phyloP scores from a whole-genome alignment of 2,797 vertebrate genomes.

The Spondyliosoma cantharus region DNA sequence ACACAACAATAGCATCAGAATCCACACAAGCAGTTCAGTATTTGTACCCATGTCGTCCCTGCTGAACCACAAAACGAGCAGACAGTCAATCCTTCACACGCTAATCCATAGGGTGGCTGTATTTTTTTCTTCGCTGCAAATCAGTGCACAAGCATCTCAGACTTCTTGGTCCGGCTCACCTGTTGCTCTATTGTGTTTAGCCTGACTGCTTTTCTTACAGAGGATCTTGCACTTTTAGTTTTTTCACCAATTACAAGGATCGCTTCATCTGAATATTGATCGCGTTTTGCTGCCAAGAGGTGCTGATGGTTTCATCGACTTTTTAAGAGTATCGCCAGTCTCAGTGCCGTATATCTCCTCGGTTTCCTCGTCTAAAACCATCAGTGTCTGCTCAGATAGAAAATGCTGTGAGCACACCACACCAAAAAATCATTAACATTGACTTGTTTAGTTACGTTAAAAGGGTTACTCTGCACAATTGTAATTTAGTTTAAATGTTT shows the following conservation, averaged over 20 bases:
- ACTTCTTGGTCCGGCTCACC: not conserved
- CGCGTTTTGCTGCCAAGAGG: not conserved
- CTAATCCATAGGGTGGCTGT: too few species aligned
- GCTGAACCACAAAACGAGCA: too few species aligned
- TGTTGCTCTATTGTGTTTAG: slow-evolving; percentile 3
- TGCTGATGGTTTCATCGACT: not conserved
- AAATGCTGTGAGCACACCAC: not conserved
- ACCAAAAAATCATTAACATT: not conserved
- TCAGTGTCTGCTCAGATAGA: not conserved
- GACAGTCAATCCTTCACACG: too few species aligned
- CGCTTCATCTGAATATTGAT: not conserved
- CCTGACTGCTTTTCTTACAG: not conserved
- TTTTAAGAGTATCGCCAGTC: not conserved
- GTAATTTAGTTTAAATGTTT: not conserved
- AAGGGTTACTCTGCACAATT: not conserved
- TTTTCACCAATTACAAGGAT: not conserved
- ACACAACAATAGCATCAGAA: too few species aligned
- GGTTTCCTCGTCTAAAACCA: not conserved
- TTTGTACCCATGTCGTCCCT: too few species aligned
- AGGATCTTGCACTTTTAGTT: not conserved
- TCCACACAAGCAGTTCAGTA: too few species aligned
- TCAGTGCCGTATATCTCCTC: not conserved
- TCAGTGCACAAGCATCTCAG: too few species aligned
- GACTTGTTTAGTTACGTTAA: not conserved
- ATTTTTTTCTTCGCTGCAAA: too few species aligned